Conservation (phyloP, 2,888 invertebrate species). For the Ceramica pisi region DNA sequence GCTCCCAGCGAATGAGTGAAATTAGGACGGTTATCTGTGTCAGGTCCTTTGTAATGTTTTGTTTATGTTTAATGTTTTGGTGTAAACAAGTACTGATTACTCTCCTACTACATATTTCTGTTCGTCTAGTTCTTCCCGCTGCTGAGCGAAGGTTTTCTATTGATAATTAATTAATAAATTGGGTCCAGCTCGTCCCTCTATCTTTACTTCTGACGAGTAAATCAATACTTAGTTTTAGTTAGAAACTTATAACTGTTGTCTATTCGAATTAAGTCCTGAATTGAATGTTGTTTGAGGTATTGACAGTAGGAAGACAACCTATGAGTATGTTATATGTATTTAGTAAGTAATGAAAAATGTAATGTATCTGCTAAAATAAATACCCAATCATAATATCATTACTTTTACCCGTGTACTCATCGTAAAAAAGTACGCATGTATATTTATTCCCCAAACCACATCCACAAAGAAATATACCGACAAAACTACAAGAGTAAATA, state of each 20-base stretch:
- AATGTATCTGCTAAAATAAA: background rate
- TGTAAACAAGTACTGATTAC: background rate
- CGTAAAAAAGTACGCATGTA: background rate
- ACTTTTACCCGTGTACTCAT: background rate
- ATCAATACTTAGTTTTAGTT: too few relatives aligned
- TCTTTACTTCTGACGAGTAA: background rate
- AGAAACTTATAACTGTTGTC: conserved; percentile 2
- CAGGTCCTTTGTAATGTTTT: background rate
- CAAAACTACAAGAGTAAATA: conserved; percentile 50
- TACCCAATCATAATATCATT: background rate
- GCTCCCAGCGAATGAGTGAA: background rate
- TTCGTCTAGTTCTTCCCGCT: background rate
- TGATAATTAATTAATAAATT: background rate
- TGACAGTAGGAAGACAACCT: background rate
- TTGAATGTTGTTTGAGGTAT: background rate
- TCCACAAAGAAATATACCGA: conserved; percentile 31
- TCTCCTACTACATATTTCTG: background rate
- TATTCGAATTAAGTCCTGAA: background rate
- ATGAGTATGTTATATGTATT: background rate
- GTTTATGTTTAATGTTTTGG: background rate
- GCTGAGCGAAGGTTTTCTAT: background rate
- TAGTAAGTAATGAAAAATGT: background rate
- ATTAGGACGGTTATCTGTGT: conserved; percentile 5
- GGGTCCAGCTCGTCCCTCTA: background rate
- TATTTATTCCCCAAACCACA: conserved; percentile 9